These are phyloP conservation scores for Ictidomys tridecemlineatus DNA, from an alignment of 2,113 vertebrate genomes.

Conservation along the genomic window DNA sequence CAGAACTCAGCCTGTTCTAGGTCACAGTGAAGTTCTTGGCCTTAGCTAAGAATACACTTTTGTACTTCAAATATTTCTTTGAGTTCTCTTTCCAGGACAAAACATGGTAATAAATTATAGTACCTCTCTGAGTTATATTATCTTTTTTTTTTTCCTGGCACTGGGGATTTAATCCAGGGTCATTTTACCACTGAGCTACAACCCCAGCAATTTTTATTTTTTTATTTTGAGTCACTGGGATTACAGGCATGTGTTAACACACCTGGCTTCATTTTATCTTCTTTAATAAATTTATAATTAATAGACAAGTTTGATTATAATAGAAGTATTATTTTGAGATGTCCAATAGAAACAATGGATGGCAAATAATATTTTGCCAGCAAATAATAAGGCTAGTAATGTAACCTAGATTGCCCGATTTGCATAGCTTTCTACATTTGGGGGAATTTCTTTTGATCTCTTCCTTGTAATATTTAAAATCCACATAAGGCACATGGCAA, in stretches of 20 bases:
- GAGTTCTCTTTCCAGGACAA: slow-evolving; percentile 55
- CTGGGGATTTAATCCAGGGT: no score
- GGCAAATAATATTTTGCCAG: slow-evolving; percentile 52
- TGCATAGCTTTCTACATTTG: slow-evolving; percentile 38
- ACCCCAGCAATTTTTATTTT: no score
- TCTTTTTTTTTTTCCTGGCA: background rate
- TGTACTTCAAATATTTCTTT: slow-evolving; percentile 49
- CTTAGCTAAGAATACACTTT: slow-evolving; percentile 35
- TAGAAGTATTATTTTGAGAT: slow-evolving; percentile 46
- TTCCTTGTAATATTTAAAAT: slow-evolving; percentile 36
- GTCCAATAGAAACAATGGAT: background rate
- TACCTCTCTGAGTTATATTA: slow-evolving; percentile 27
- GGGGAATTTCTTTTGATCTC: slow-evolving; percentile 53
- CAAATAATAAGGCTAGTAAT: slow-evolving; percentile 34
- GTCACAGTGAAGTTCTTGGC: background rate
- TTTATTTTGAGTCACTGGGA: no score
- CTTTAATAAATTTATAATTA: slow-evolving; percentile 54
- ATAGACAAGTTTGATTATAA: slow-evolving; percentile 22
- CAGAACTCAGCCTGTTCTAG: slow-evolving; percentile 47
- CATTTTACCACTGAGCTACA: no score
- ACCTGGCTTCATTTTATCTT: slow-evolving; percentile 32
- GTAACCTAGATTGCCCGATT: background rate
- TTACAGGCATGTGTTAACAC: no score
- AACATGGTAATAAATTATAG: slow-evolving; percentile 11
- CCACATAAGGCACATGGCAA: background rate